Evolutionary conservation across 2,888 invertebrate species (phyloP), one percentile per base, ranked within the genome.

Genomic region (Ectropis crepuscularia): DNA sequence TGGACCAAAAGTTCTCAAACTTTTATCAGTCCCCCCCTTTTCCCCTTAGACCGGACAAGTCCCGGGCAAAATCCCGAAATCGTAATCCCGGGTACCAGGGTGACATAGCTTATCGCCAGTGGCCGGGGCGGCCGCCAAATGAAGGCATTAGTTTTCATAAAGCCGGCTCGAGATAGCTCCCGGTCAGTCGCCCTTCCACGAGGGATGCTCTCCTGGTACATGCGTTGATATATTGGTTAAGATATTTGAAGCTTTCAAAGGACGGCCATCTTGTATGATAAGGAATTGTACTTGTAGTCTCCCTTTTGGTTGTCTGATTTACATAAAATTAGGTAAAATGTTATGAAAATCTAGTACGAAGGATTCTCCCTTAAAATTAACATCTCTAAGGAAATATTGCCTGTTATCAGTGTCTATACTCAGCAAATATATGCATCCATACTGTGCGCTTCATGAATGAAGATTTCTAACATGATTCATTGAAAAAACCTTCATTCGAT

Each of bases 91-190:
- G 84, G 83, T 83, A 88, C 88, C 85, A 87, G 88, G 87, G 85
- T 82, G 89, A 87, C 90, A 86, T 86, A 82, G 90, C 90, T 91
- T 91, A 91, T 91, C 89, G 87, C 80, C 76, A 75, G 83, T 82
- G 80, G 80, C 81, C 86, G 85, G 81, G 82, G 83, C 82, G 82
- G 82, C 82, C 84, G 86, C 87, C 89, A 90, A 90, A 91, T 90
- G 89, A 90, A 91, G 89, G 90, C 90, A 91, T 91, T 91, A 90
- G 91, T 91, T 90, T 90, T 90, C 90, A 90, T 91, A 90, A 91
- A 90, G 87, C 90, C 85, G 73, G 76, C 76, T 77, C 84, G 81
- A 83, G 89, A 87, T 88, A 87, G 87, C 87, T 85, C 57, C 80
- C 83, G 85, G 85, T 85, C 85, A 82, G 45, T 82, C 80, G 76